Evolutionary conservation across 2,888 invertebrate genomes (phyloP).

Genomic region (Morpho deidamia): DNA sequence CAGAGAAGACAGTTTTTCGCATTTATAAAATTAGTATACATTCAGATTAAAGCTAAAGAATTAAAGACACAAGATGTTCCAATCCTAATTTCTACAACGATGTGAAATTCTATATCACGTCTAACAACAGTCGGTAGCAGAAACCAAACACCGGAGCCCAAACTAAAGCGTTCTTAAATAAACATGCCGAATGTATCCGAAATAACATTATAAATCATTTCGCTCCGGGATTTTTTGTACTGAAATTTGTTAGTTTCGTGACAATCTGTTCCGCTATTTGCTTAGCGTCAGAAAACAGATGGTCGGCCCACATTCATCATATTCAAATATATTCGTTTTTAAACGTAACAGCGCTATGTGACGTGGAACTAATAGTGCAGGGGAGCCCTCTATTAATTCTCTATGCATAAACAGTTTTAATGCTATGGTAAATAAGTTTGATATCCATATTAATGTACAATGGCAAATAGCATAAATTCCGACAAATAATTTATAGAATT

Average conservation of each 20-base stretch:
- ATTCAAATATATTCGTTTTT: slow-evolving; percentile 54
- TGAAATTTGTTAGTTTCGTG: slow-evolving; percentile 72
- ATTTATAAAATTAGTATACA: no score
- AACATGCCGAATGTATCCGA: slow-evolving; percentile 70
- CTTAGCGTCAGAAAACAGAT: slow-evolving; percentile 70
- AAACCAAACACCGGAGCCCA: slow-evolving; percentile 45
- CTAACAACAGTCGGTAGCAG: slow-evolving; percentile 40
- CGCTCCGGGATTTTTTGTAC: slow-evolving; percentile 49
- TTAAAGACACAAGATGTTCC: no score
- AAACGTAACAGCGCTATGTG: slow-evolving; percentile 38
- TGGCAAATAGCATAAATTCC: no score
- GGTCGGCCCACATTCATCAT: slow-evolving; percentile 60
- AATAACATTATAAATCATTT: slow-evolving; percentile 76
- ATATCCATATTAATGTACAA: no score
- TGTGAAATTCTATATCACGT: slow-evolving; percentile 30
- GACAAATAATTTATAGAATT: no score
- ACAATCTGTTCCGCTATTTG: slow-evolving; percentile 78
- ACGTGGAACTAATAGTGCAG: slow-evolving; percentile 42
- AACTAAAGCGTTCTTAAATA: slow-evolving; percentile 38
- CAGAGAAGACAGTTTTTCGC: no score
- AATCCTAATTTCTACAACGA: not conserved
- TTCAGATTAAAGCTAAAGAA: no score
- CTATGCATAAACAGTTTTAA: no score
- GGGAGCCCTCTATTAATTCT: slow-evolving; percentile 5
- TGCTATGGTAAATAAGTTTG: no score